Base-by-base conservation (phyloP, 2,113 vertebrate genomes). In the Tonatia bakeri region DNA sequence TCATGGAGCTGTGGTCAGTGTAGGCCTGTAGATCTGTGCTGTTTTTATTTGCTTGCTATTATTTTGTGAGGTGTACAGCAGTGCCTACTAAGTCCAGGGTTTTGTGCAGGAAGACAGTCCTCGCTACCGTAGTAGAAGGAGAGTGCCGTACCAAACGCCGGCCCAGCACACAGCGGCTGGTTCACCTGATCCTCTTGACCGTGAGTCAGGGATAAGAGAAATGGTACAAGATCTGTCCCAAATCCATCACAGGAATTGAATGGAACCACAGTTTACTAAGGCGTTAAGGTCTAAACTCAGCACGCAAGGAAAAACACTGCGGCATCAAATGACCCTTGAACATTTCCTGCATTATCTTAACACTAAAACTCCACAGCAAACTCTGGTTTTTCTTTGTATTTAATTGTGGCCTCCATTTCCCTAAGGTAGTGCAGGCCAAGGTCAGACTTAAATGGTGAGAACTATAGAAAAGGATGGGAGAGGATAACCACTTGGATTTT, bases 41-140 rank as follows among this genome's bases (percentile, higher is more conserved):
- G 75, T 64, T 91, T 87, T 69, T 40, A 73, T 47, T 79, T 73
- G 67, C 45, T n/a, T 83, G 38, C 15, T 95, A n/a, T 79, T 65
- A 85, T 52, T 56, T 24, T 31, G 17, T 73, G 87, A 88, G 83
- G 31, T 56, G 61, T 79, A 3, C 4, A 4, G 43, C 5, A 10
- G 31, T 7, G 15, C 24, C 24, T 24, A 15, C 43, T 5, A 26
- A 69, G 52, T 31, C 38, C 38, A 77, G 6, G 0, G 69, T 67
- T 28, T 20, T 47, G 33, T 26, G 67, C 8, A 13, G n/a, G 16
- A 33, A 56, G 38, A 69, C 31, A 26, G 7, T 2, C 13, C 26
- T 52, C 19, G 67, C 28, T n/a, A 19, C 11, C 1, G 3, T 20
- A 40, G 26, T 3, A 38, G 67, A 67, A 87, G 52, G 47, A 87